These are phyloP conservation scores for Chanos chanos DNA, from an alignment of 2,797 vertebrate genomes.

Conservation along the genomic window DNA sequence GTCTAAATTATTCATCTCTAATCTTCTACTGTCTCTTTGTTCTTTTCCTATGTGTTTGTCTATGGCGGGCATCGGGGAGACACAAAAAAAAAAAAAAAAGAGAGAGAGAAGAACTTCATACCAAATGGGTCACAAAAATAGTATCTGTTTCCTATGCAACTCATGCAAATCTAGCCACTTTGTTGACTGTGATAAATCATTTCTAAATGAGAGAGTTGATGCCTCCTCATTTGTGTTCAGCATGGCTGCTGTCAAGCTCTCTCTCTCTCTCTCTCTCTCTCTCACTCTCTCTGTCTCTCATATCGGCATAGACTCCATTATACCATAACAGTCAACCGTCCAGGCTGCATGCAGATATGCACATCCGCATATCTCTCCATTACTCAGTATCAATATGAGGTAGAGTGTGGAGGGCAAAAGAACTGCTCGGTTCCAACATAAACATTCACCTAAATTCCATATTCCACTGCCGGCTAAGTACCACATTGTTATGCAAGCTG, in stretches of 20 bases:
- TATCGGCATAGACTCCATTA: not conserved
- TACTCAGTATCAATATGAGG: constrained; percentile 4
- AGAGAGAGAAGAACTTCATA: too few relatives aligned
- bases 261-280: constrained; percentile 27
- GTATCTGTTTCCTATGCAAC: constrained; percentile 6
- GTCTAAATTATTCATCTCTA: not conserved
- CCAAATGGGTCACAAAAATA: constrained; percentile 1
- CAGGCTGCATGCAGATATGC: constrained; percentile 27
- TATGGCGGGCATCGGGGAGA: too few relatives aligned
- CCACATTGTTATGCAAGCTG: too few relatives aligned
- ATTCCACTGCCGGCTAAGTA: constrained; percentile 8
- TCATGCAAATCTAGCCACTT: not conserved
- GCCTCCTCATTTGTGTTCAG: constrained; percentile 24
- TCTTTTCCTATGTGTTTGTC: too few relatives aligned
- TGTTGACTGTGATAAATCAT: constrained; percentile 39
- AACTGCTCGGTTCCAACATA: constrained; percentile 12
- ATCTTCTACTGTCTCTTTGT: not conserved
- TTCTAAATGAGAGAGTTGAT: constrained; percentile 26
- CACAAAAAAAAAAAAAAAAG: too few relatives aligned
- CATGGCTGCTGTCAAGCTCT: constrained; percentile 19
- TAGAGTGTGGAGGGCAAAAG: constrained; percentile 9
- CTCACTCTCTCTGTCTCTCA: constrained; percentile 30
- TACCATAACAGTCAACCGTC: constrained; percentile 7
- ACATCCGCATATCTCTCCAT: constrained; percentile 8
- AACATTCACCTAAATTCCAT: constrained; percentile 7